phyloP scores from a whole-genome alignment of 1,140 invertebrate species.

The Anthonomus grandis region DNA sequence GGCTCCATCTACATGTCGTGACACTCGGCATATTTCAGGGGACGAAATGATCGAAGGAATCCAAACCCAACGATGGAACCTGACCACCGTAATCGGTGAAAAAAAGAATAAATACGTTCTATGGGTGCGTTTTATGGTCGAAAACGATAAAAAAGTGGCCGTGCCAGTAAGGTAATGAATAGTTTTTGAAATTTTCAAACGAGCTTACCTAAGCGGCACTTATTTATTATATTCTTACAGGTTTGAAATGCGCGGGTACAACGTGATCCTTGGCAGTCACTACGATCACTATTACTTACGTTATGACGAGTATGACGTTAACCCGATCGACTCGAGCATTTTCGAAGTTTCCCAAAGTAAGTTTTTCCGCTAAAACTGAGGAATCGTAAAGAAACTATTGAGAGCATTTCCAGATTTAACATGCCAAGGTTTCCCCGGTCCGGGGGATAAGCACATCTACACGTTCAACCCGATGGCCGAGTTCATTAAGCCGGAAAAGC shows the following conservation, averaged over 20 bases:
- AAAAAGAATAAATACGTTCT: slow-evolving; percentile 86
- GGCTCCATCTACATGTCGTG: background rate
- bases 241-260: slow-evolving; percentile 93
- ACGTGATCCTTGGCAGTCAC: slow-evolving; percentile 88
- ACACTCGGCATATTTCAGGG: slow-evolving; percentile 37
- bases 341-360: slow-evolving; percentile 65
- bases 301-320: slow-evolving; percentile 71
- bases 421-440: slow-evolving; percentile 84
- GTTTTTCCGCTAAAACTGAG: slow-evolving; percentile 10
- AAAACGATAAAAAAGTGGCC: slow-evolving; percentile 47
- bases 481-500: slow-evolving; percentile 70
- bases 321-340: slow-evolving; percentile 63
- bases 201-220: too few relatives aligned
- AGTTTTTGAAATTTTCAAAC: too few relatives aligned
- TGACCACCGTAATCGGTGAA: slow-evolving; percentile 62
- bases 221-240: too few relatives aligned
- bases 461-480: slow-evolving; percentile 93
- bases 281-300: slow-evolving; percentile 93
- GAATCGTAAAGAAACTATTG: background rate
- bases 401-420: slow-evolving; percentile 58
- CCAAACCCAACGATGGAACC: slow-evolving; percentile 68
- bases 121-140: slow-evolving; percentile 72
- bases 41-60: slow-evolving; percentile 20
- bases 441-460: slow-evolving; percentile 70
- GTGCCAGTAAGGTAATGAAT: slow-evolving; percentile 55